These are phyloP conservation scores for Xerus rutilus DNA, from an alignment of 2,797 vertebrate species.

Conservation along the genomic window DNA sequence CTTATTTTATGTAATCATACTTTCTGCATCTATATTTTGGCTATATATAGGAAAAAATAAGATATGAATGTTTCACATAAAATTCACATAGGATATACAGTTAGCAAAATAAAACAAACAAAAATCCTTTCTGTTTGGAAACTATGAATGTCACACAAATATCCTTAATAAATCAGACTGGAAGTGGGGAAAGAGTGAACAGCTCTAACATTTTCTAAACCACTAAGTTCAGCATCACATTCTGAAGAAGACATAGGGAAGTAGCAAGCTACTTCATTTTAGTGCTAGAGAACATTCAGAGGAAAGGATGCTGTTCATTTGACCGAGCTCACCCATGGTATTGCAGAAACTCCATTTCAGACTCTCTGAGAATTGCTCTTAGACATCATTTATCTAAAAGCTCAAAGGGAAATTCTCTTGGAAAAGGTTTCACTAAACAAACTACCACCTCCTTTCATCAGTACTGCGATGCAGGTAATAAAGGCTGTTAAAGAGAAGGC, in stretches of 20 bases:
- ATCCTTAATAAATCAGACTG: neutral
- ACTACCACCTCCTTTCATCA: neutral
- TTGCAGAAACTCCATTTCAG: neutral
- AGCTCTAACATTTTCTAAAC: neutral
- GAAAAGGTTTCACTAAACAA: neutral
- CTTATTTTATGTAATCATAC: neutral
- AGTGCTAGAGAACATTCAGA: neutral
- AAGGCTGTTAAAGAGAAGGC: neutral
- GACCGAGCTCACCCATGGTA: rapidly evolving
- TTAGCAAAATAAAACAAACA: neutral
- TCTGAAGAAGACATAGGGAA: neutral
- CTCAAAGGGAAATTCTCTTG: neutral
- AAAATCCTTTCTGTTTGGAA: neutral
- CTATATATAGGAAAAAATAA: neutral
- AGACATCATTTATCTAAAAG: neutral
- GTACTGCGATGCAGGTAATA: neutral
- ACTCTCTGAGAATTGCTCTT: neutral
- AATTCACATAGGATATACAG: neutral
- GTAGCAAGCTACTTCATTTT: neutral
- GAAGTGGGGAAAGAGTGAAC: neutral
- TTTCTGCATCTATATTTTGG: neutral
- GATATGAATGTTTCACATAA: neutral
- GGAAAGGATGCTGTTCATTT: neutral
- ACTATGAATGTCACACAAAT: neutral
- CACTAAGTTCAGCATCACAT: neutral